Percentiles rank a stretch among this genome's conserved stretches.
Evolutionary conservation across 2,888 invertebrate genomes (phyloP).

Genomic region (Neoaliturus tenellus): DNA sequence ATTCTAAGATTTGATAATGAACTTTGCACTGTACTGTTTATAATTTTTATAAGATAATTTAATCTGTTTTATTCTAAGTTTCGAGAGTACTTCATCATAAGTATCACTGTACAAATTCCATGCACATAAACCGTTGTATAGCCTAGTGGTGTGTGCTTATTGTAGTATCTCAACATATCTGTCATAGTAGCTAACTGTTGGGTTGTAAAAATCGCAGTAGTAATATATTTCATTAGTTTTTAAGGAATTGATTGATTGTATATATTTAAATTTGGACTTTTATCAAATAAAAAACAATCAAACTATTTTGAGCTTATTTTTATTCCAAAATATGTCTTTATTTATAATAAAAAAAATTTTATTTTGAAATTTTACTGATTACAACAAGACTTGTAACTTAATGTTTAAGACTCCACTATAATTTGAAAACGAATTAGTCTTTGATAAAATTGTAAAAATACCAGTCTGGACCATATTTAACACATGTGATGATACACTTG

Average conservation of each 20-base stretch:
- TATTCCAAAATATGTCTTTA: not conserved
- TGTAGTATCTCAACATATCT: slow-evolving; percentile 20
- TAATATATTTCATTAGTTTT: slow-evolving; percentile 20
- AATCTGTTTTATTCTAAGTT: not conserved
- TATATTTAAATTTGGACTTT: not conserved
- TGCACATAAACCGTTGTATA: slow-evolving; percentile 3
- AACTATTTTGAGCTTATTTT: not conserved
- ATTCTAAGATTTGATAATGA: too few relatives aligned
- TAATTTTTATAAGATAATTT: too few relatives aligned
- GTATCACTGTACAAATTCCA: not conserved
- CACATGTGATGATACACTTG: too few relatives aligned
- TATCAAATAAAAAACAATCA: not conserved
- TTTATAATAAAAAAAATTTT: too few relatives aligned
- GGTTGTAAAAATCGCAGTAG: slow-evolving; percentile 6
- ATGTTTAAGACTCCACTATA: too few relatives aligned
- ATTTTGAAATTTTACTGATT: not conserved
- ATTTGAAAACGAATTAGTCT: too few relatives aligned
- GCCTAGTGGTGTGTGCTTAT: slow-evolving; percentile 12
- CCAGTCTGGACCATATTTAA: too few relatives aligned
- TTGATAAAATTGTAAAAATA: too few relatives aligned
- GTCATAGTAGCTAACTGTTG: slow-evolving; percentile 16
- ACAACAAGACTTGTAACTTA: too few relatives aligned
- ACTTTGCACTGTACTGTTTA: too few relatives aligned
- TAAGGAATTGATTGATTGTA: slow-evolving; percentile 11
- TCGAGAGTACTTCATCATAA: too few relatives aligned